Evolutionary conservation across 1,140 invertebrate genomes (phyloP), one percentile per base, ranked within the genome.

Genomic region (Rhyacophila brunnea): DNA sequence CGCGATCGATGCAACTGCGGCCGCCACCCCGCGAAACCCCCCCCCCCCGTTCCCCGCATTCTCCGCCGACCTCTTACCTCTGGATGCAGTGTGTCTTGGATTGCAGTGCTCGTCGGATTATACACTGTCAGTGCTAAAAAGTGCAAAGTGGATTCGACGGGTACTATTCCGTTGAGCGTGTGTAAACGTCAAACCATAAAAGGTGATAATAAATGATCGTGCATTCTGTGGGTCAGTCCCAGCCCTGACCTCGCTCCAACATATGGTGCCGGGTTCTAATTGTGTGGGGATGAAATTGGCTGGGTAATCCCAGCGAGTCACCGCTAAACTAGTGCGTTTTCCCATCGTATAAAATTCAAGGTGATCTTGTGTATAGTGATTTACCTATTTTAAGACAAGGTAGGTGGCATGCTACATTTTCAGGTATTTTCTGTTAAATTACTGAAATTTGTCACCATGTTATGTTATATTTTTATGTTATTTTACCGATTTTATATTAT

Each of bases 1-100:
- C 66, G 80, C 75, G 58, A 74, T 74, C 56, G 74, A 76, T 62
- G 79, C 79, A 44, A 72, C 74, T 47, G 77, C 74, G 36, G 71
- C 74, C 42, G 70, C 74, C 43, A 42, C 20, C 20, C 48, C 71
- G 71, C 69, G 67, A 71, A 61, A 74, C 79, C 72, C 68, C 79
- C 67, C 77, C 73, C 71, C 71, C 74, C 70, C 70, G 76, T 64
- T 71, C 70, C 67, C 67, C 74, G 70, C 67, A 77, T 64, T 72
- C 23, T 28, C 23, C 75, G 59, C 73, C 72, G 61, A 72, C 75
- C 60, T 71, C 71, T 48, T 73, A 72, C 57, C 66, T 17, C 32
- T 20, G 11, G 11, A 40, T 59, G 48, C 57, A 59, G 48, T 59
- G 48, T 53, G 43, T 35, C 34, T 38, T 18, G 49, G 43, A 48